Base-by-base conservation (phyloP, 2,113 vertebrate genomes). In the Carlito syrichta region DNA sequence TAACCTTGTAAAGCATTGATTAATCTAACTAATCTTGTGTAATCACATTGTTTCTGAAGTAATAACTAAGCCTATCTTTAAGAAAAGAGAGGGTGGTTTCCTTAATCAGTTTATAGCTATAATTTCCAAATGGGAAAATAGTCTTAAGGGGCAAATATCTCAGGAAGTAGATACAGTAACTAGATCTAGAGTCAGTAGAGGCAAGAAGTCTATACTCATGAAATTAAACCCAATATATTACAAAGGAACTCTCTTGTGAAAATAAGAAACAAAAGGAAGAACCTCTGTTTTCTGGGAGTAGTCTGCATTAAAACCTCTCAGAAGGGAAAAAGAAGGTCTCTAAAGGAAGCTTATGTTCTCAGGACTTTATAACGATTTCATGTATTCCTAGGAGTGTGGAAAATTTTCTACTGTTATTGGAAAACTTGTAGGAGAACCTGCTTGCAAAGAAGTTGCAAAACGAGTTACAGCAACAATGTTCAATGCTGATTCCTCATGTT, bases 21-120 rank as follows among this genome's bases (percentile, higher is more conserved):
- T 97, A 97, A 38, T 97, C 96, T 94, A 94, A 96, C 82, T 98
- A 89, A 97, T 98, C 97, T 98, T 97, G 74, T 95, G 89, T 98
- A 98, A 98, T 97, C 90, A 86, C 54, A 91, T 97, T 88, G 92
- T 48, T 93, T 91, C 97, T 95, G 94, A 92, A 98, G 97, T 98
- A 97, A 98, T 97, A 98, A 97, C 97, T 97, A 97, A 92, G 69
- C 96, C 94, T 96, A 97, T 97, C 96, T 96, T 97, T 97, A 97
- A 97, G 93, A 97, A 96, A 98, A 95, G 95, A 96, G 94, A 97
- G 91, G 97, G 91, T 95, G 88, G 94, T 89, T 95, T 97, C 84
- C 73, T 96, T 98, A 97, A 98, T 97, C 92, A 89, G 96, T 95
- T 98, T 97, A 98, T 68, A 93, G 89, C 97, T 94, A 97, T 96